phyloP scores from a whole-genome alignment of 2,888 invertebrate genomes.

The Meiosimyza decipiens region DNA sequence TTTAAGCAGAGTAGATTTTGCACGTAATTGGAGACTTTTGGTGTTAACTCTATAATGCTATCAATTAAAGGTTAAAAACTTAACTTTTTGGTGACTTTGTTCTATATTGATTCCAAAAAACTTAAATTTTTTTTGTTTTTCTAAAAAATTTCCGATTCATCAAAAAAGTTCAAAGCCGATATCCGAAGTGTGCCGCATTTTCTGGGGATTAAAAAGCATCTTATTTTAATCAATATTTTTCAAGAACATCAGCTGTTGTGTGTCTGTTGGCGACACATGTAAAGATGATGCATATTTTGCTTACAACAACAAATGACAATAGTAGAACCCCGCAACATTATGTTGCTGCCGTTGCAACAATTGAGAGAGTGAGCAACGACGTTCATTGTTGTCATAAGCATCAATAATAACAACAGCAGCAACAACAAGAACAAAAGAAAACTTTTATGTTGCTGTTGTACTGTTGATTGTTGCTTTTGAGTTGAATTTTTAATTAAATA shows the following conservation, averaged over 20 bases:
- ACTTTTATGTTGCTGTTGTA: neutral
- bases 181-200: too few species aligned
- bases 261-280: slow-evolving; percentile 2
- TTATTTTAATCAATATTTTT: neutral
- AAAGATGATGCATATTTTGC: neutral
- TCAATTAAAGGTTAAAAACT: neutral
- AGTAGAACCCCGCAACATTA: neutral
- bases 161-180: too few species aligned
- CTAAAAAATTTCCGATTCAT: too few species aligned
- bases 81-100: neutral
- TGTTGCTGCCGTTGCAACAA: neutral
- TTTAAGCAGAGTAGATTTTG: neutral
- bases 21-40: too few species aligned
- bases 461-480: neutral
- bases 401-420: slow-evolving; percentile 26
- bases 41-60: too few species aligned
- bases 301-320: slow-evolving; percentile 11
- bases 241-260: neutral
- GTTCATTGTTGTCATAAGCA: slow-evolving; percentile 15
- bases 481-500: slow-evolving; percentile 33
- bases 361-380: slow-evolving; percentile 1
- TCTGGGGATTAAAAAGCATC: too few species aligned
- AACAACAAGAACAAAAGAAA: slow-evolving; percentile 13
- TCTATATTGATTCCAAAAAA: too few species aligned
- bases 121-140: too few species aligned